phyloP scores from a whole-genome alignment of 2,113 vertebrate genomes.

The Scytalopus superciliaris region DNA sequence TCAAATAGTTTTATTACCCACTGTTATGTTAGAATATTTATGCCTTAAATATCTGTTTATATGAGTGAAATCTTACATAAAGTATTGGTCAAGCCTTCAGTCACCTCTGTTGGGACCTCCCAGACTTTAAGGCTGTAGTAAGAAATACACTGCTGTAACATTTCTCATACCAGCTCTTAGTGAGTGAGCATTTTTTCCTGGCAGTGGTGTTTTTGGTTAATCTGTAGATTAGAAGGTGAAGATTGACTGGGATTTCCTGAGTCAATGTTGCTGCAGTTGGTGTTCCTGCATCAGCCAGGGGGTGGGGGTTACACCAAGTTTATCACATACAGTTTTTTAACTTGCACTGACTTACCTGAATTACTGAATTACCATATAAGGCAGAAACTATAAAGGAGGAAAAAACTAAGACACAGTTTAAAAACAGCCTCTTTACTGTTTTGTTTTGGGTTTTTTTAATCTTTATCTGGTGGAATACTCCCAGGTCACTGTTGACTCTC shows the following conservation, averaged over 20 bases:
- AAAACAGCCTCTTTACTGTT: background rate
- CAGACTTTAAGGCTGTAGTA: background rate
- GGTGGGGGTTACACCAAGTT: slow-evolving; percentile 45
- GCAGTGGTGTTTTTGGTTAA: slow-evolving; percentile 8
- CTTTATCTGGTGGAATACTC: background rate
- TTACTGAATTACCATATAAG: background rate
- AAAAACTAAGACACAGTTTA: background rate
- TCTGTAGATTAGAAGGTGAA: background rate
- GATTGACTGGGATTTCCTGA: slow-evolving; percentile 12
- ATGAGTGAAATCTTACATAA: background rate
- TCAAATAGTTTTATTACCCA: background rate
- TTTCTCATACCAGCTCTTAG: background rate
- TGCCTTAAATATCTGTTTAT: background rate
- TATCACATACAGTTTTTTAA: background rate
- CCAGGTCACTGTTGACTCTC: background rate
- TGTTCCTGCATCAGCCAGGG: slow-evolving; percentile 48
- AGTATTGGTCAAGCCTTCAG: slow-evolving; percentile 4
- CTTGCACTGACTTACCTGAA: background rate
- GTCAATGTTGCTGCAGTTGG: background rate
- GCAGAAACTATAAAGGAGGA: background rate
- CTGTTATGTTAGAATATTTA: background rate
- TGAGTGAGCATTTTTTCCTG: background rate
- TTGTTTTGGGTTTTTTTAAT: background rate
- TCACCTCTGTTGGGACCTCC: background rate
- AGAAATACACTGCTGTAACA: background rate